phyloP scores from a whole-genome alignment of 2,113 vertebrate genomes.

The Bungarus multicinctus region DNA sequence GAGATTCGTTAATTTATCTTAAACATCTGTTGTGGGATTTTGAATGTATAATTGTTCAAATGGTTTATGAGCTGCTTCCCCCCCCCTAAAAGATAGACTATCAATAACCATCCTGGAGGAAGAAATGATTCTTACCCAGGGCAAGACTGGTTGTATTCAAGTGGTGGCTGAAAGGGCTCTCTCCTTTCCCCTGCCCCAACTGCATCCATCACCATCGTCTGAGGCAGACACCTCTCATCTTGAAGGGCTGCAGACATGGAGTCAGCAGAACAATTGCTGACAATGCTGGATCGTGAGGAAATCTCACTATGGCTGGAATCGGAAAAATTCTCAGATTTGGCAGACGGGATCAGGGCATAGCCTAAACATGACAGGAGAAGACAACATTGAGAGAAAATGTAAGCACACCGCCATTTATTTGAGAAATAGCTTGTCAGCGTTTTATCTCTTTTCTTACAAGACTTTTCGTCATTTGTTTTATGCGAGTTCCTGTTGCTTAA shows the following conservation, averaged over 20 bases:
- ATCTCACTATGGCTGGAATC: constrained; percentile 97
- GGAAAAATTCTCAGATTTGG: constrained; percentile 84
- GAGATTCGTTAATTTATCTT: not conserved
- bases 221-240: constrained; percentile 75
- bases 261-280: constrained; percentile 88
- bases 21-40: not conserved
- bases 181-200: constrained; percentile 51
- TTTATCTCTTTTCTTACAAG: too few relatives aligned
- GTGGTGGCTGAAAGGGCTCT: constrained; percentile 54
- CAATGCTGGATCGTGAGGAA: constrained; percentile 91
- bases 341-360: constrained; percentile 76
- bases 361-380: constrained; percentile 65
- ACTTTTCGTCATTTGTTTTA: not conserved
- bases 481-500: not conserved
- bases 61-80: not conserved
- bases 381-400: not conserved
- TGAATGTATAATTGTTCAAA: not conserved
- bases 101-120: not conserved
- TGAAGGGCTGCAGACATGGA: constrained; percentile 77
- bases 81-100: not conserved
- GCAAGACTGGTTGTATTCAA: constrained; percentile 75
- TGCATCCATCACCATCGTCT: constrained; percentile 66
- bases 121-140: constrained; percentile 72
- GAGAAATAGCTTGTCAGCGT: not conserved
- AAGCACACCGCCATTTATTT: accelerated